Conservation (phyloP, 2,888 invertebrate genomes). For the Ophioninae sp. region DNA sequence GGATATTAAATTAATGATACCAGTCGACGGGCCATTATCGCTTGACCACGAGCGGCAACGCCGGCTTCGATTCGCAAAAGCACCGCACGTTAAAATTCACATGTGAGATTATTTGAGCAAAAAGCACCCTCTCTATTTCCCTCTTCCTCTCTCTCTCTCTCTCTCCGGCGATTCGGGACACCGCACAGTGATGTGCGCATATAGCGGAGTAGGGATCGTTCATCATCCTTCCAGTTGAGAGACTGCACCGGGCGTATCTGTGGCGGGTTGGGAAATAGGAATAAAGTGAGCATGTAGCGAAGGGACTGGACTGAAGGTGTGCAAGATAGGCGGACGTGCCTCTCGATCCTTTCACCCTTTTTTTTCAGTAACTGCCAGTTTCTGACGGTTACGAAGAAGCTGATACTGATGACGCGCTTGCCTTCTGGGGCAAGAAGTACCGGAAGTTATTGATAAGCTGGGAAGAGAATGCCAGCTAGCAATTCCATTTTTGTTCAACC, state of each 20-base stretch:
- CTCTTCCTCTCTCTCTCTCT: slow-evolving; percentile 60
- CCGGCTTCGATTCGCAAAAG: slow-evolving; percentile 43
- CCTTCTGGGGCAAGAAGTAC: background rate
- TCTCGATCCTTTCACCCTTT: slow-evolving; percentile 1
- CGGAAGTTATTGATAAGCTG: background rate
- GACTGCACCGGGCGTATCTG: slow-evolving; percentile 43
- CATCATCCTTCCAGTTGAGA: slow-evolving; percentile 60
- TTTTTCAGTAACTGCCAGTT: background rate
- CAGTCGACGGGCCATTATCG: slow-evolving; percentile 69
- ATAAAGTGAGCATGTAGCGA: slow-evolving; percentile 15
- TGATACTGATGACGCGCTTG: background rate
- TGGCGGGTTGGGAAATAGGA: slow-evolving; percentile 23
- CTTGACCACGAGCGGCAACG: slow-evolving; percentile 56
- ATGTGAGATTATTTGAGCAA: slow-evolving; percentile 74
- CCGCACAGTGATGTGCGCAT: slow-evolving; percentile 33
- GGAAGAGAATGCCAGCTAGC: background rate
- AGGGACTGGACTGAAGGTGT: slow-evolving; percentile 25
- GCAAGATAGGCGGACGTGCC: slow-evolving; percentile 11
- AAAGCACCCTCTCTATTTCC: slow-evolving; percentile 63
- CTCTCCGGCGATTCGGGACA: slow-evolving; percentile 38
- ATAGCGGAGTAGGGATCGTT: slow-evolving; percentile 56
- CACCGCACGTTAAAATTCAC: slow-evolving; percentile 71
- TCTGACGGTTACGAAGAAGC: background rate
- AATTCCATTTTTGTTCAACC: background rate
- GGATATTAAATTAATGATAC: slow-evolving; percentile 70